Percentiles rank a stretch among this genome's conserved stretches.
phyloP scores from a whole-genome alignment of 2,797 vertebrate species.

The Bryconaethiops microstoma region DNA sequence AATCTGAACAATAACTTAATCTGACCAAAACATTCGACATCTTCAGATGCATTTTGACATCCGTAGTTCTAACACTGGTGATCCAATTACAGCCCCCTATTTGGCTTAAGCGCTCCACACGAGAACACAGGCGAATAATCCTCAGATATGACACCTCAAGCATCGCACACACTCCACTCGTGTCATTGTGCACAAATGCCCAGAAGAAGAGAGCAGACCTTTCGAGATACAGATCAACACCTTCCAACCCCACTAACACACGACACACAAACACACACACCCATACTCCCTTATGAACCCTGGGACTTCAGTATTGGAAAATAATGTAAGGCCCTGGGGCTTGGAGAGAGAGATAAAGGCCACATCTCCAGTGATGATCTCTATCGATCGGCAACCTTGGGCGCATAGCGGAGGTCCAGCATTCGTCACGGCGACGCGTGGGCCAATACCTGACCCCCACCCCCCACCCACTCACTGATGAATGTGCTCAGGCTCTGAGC shows the following conservation, averaged over 20 bases:
- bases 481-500: constrained; percentile 74
- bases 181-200: constrained; percentile 53
- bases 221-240: constrained; percentile 35
- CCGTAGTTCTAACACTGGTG: constrained; percentile 15
- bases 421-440: constrained; percentile 78
- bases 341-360: constrained; percentile 78
- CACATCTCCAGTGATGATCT: constrained; percentile 83
- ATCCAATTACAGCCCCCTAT: constrained; percentile 33
- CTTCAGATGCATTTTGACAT: background rate
- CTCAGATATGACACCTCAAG: constrained; percentile 41
- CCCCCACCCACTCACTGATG: constrained; percentile 67
- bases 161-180: background rate
- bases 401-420: constrained; percentile 75
- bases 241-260: background rate
- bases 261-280: background rate
- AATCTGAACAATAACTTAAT: no score
- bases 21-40: no score
- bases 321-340: constrained; percentile 78
- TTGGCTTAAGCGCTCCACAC: constrained; percentile 38
- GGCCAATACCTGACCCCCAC: constrained; percentile 76
- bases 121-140: constrained; percentile 39
- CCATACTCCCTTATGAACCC: constrained; percentile 52
- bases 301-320: constrained; percentile 74
- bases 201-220: constrained; percentile 25
- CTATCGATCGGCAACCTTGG: constrained; percentile 81